These are phyloP conservation scores for Dascillus cervinus DNA, from an alignment of 2,888 invertebrate species.

Conservation along the genomic window DNA sequence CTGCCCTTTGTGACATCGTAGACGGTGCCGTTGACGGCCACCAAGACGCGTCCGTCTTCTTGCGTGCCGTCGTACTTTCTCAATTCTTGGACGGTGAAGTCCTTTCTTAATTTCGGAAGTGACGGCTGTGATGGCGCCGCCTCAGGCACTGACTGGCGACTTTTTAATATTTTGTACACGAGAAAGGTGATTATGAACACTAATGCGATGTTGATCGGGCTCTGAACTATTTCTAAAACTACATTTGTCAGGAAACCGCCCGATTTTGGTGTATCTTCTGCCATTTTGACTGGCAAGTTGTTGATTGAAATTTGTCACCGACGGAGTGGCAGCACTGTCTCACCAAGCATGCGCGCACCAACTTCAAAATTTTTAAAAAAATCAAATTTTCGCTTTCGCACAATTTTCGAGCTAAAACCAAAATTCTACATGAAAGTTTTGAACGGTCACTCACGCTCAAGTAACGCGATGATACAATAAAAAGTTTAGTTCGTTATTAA, in stretches of 20 bases:
- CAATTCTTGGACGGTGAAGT: conserved; percentile 85
- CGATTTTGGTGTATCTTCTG: conserved; percentile 31
- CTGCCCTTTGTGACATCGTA: conserved; percentile 91
- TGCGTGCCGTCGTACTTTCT: conserved; percentile 79
- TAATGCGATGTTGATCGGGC: conserved; percentile 63
- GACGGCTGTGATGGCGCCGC: conserved; percentile 47
- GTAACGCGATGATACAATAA: too few relatives aligned
- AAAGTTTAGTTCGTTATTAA: too few relatives aligned
- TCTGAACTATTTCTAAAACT: conserved; percentile 56
- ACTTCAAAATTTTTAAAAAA: too few relatives aligned
- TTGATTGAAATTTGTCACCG: conserved; percentile 1
- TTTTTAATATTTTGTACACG: conserved; percentile 66
- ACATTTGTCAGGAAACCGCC: conserved; percentile 40
- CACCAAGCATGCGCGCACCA: too few relatives aligned
- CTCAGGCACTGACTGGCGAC: conserved; percentile 40
- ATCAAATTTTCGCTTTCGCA: too few relatives aligned
- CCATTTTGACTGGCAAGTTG: conserved; percentile 28
- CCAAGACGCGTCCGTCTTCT: conserved; percentile 78
- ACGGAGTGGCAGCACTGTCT: conserved; percentile 7
- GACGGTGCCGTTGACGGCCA: conserved; percentile 91
- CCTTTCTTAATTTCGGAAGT: conserved; percentile 78
- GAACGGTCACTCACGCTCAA: too few relatives aligned
- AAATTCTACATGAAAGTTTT: too few relatives aligned
- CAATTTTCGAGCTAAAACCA: too few relatives aligned
- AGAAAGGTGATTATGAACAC: conserved; percentile 62